Conservation (phyloP, 1,140 invertebrate genomes). For the Aplysia californica region DNA sequence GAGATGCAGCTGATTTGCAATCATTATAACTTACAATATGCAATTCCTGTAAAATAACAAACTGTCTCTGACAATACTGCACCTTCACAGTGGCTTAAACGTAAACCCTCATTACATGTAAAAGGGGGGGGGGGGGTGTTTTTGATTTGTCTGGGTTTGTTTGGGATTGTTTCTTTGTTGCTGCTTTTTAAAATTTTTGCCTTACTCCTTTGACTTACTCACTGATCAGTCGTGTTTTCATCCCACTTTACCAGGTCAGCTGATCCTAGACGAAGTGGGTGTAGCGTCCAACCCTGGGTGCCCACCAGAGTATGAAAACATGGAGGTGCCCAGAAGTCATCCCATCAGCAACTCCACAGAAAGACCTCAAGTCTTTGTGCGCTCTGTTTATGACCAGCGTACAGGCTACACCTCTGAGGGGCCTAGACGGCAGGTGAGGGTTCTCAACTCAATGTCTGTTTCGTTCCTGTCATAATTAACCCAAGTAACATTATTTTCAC, state of each 20-base stretch:
- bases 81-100: too few species aligned
- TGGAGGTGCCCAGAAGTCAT: slow-evolving; percentile 94
- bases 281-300: slow-evolving; percentile 87
- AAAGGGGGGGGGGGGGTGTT: too few species aligned
- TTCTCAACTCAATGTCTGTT: background rate
- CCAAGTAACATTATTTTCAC: background rate
- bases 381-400: slow-evolving; percentile 89
- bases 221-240: background rate
- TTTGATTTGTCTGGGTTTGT: too few species aligned
- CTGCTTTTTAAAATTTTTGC: too few species aligned
- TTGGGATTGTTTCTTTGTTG: too few species aligned
- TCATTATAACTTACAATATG: too few species aligned
- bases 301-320: slow-evolving; percentile 95
- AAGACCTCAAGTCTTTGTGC: slow-evolving; percentile 90
- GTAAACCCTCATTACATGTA: too few species aligned
- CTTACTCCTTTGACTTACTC: too few species aligned
- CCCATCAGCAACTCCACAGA: slow-evolving; percentile 88
- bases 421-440: slow-evolving; percentile 91
- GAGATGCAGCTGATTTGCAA: too few species aligned
- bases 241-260: slow-evolving; percentile 67
- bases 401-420: slow-evolving; percentile 97
- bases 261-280: slow-evolving; percentile 75
- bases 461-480: background rate
- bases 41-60: too few species aligned
- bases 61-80: too few species aligned